These are phyloP conservation scores for Macropis europaea DNA, from an alignment of 2,888 invertebrate genomes.

Conservation along the genomic window DNA sequence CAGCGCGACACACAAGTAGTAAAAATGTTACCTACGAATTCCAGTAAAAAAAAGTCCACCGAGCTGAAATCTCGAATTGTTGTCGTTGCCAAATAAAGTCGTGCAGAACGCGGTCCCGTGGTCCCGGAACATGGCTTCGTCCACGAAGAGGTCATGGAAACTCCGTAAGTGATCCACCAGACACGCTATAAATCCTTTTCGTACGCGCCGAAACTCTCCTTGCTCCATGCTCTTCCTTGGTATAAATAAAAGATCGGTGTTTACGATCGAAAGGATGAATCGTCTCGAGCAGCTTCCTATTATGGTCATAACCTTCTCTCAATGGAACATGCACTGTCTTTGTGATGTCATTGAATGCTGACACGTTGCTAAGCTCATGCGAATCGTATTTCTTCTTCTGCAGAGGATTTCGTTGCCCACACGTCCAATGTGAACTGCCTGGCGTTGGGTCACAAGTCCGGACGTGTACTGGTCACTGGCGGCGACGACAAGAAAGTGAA, in stretches of 20 bases:
- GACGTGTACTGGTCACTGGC: conserved; percentile 94
- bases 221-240: neutral
- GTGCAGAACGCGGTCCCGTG: conserved; percentile 66
- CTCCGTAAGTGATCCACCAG: conserved; percentile 88
- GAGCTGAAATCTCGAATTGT: conserved; percentile 68
- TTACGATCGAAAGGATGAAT: conserved; percentile 28
- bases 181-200: too few species aligned
- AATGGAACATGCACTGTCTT: conserved; percentile 1
- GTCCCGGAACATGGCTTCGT: conserved; percentile 78
- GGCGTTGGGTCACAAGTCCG: conserved; percentile 94
- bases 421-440: conserved; percentile 92
- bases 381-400: conserved; percentile 68
- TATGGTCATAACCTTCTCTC: conserved; percentile 55
- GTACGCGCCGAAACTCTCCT: too few species aligned
- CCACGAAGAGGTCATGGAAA: conserved; percentile 89
- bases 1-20: too few species aligned
- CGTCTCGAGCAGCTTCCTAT: conserved; percentile 41
- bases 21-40: conserved; percentile 68
- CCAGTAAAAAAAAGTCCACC: conserved; percentile 68
- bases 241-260: conserved; percentile 47
- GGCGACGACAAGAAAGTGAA: conserved; percentile 99
- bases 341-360: conserved; percentile 17
- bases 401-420: conserved; percentile 94
- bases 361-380: neutral
- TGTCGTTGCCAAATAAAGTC: conserved; percentile 78